Evolutionary conservation across 1,140 invertebrate species (phyloP), one percentile per base, ranked within the genome.

Genomic region (Bombus sylvicola): DNA sequence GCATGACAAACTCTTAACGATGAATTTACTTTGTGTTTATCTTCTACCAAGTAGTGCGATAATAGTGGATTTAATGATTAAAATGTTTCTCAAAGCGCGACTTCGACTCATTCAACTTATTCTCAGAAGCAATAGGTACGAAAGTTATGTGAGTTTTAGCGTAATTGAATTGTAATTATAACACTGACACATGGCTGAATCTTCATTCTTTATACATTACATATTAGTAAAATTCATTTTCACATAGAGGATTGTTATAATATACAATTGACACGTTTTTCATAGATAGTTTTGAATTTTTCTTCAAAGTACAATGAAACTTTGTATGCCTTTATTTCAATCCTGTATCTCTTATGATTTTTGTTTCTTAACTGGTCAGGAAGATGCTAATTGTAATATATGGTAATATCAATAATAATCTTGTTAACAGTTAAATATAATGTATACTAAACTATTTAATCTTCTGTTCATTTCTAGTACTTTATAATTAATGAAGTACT

Each of bases 141-240:
- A 59, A 57, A 84, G 5, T 66, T 53, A 59, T 78, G 31, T 43
- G 75, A 72, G 25, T 80, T 85, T 72, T 71, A 80, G 41, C 41
- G 53, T 72, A 53, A 64, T 72, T 72, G 53, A 41, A 80, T 80
- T 84, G 25, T 71, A 59, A 79, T 71, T 78, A 62, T 73, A 80
- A 28, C 41, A 79, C 37, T 64, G 34, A 79, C 57, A 73, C 68
- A 72, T 78, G 76, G 39, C 6, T 79, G 22, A 71, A 72, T 59
- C 66, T 78, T 43, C 82, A 71, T 71, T 71, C 15, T 71, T 84
- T 25, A 37, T 57, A n/a, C 53, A 28, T 22, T 59, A 47, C 15
- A 31, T 77, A 18, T 57, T 83, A 66, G 18, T 28, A 59, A 57
- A 1, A 53, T 57, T 53, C 37, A 43, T 83, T 83, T 34, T 78